Conservation (phyloP, 2,113 vertebrate species). For the Lichenostomus cassidix region DNA sequence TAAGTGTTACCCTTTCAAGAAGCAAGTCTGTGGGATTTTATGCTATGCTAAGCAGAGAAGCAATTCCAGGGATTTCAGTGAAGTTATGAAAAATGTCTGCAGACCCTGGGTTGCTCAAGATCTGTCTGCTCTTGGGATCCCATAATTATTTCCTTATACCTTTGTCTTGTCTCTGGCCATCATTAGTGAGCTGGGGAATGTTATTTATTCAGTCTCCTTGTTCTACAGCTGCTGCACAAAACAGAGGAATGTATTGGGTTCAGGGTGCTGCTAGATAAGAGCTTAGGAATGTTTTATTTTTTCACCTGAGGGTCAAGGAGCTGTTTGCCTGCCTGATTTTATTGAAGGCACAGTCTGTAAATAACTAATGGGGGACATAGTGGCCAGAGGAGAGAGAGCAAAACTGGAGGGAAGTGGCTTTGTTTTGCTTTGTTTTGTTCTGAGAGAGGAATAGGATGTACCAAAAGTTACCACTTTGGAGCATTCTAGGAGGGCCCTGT, state of each 20-base stretch:
- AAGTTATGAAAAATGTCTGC: background rate
- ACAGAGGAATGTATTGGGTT: background rate
- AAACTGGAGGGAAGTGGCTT: background rate
- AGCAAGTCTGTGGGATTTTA: background rate
- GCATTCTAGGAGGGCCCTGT: background rate
- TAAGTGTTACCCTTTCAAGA: background rate
- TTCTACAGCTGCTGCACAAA: background rate
- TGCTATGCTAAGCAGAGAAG: background rate
- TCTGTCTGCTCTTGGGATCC: background rate
- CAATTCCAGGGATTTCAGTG: background rate
- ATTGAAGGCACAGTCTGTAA: background rate
- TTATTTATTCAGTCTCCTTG: background rate
- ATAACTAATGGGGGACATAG: background rate
- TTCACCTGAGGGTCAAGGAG: background rate
- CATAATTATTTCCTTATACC: background rate
- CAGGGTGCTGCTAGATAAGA: background rate
- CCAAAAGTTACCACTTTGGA: background rate
- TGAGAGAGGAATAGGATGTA: background rate
- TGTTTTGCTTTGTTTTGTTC: background rate
- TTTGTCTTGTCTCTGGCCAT: background rate
- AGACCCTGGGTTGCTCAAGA: background rate
- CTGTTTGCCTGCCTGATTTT: background rate
- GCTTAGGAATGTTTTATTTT: background rate
- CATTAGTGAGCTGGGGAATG: background rate
- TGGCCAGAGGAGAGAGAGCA: background rate